Evolutionary conservation across 2,888 invertebrate genomes (phyloP), one percentile per base, ranked within the genome.

Genomic region (Aleiodes leptofemur): DNA sequence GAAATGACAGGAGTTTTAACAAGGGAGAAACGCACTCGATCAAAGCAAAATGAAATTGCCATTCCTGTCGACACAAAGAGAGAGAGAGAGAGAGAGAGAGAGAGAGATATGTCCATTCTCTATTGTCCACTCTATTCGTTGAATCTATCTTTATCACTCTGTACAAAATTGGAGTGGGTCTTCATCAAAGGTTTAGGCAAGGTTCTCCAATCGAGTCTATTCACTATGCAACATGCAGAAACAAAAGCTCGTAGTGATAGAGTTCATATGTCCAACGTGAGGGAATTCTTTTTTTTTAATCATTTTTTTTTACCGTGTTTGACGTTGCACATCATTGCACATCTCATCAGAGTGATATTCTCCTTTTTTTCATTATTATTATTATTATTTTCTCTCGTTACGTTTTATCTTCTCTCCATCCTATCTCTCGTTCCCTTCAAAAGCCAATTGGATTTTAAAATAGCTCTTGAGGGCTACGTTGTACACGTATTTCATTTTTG

Each of bases 361-460:
- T 34, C 3, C 34, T 4, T 56, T 69, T 61, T 64, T 76, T 38
- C n/a, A n/a, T 64, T 64, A 23, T 23, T 23, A 23, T 74, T 38
- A 4, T 61, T 57, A 50, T 59, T 29, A 73, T 74, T 61, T 56
- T 43, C 9, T 50, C 48, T 55, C 29, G 57, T 72, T 64, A 57
- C 11, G 70, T 72, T 76, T 74, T 64, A 73, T 75, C 75, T 78
- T 76, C 70, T 59, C 64, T 43, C 66, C 66, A 53, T 74, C 70
- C 56, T 61, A 57, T 57, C 72, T 61, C 53, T 57, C 59, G 43
- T 68, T 51, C 50, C 31, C 43, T 43, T 23, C 55, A 66, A 34
- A 34, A 34, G 57, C 72, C 53, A 64, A 64, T 64, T 64, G 64
- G 64, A 64, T 64, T 64, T 64, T 64, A 64, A 64, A 64, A 64